Percentiles rank a stretch among this genome's conserved stretches.
phyloP scores from a whole-genome alignment of 2,888 invertebrate genomes.

The Thereva nobilitata region DNA sequence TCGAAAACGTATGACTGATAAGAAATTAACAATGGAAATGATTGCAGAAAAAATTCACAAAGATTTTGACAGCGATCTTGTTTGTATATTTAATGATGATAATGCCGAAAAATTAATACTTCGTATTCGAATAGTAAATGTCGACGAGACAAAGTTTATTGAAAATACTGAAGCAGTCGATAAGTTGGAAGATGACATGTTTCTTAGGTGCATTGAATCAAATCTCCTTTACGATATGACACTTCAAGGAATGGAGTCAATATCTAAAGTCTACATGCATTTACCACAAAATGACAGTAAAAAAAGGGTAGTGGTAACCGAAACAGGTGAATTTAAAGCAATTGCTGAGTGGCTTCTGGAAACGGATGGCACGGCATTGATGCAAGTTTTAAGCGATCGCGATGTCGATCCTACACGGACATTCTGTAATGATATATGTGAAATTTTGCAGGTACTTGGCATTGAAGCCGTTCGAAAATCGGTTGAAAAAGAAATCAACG shows the following conservation, averaged over 20 bases:
- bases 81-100: conserved; percentile 99
- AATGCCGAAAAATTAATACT: conserved; percentile 98
- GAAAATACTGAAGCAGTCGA: conserved; percentile 85
- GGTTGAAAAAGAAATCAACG: conserved; percentile 99
- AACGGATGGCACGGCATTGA: conserved; percentile 98
- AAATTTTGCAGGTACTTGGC: conserved; percentile 97
- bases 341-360: conserved; percentile 99
- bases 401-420: conserved; percentile 98
- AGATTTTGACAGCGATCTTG: conserved; percentile 98
- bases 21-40: conserved; percentile 99
- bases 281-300: conserved; percentile 97
- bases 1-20: conserved; percentile 98
- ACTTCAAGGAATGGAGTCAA: conserved; percentile 95
- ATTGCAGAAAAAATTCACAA: conserved; percentile 99
- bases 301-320: conserved; percentile 95
- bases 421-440: conserved; percentile 98
- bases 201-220: conserved; percentile 96
- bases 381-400: conserved; percentile 94
- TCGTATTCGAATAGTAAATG: conserved; percentile 97
- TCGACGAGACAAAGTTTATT: conserved; percentile 84
- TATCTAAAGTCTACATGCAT: conserved; percentile 99
- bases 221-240: conserved; percentile 99
- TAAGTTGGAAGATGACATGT: conserved; percentile 99
- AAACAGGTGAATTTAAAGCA: conserved; percentile 97
- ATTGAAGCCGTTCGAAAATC: conserved; percentile 99